These are phyloP conservation scores for Ochropleura leucogaster DNA, from an alignment of 2,888 invertebrate genomes.

Conservation along the genomic window DNA sequence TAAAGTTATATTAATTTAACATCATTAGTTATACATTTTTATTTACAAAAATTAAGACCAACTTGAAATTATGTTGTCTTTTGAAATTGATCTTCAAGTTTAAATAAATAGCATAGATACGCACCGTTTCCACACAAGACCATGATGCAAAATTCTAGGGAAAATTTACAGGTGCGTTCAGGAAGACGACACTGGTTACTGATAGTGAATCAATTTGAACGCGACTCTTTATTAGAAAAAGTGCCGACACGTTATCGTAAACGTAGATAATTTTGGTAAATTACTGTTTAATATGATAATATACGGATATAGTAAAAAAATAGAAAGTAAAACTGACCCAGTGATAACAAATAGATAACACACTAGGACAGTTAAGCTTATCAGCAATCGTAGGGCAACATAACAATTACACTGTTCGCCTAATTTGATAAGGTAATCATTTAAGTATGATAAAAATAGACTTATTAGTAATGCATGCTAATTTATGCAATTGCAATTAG, in stretches of 20 bases:
- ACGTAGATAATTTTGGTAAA: slow-evolving; percentile 45
- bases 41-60: background rate
- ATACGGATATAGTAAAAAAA: slow-evolving; percentile 20
- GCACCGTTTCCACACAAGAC: slow-evolving; percentile 40
- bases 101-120: slow-evolving; percentile 13
- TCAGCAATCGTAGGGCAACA: slow-evolving; percentile 44
- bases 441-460: slow-evolving; percentile 47
- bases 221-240: slow-evolving; percentile 31
- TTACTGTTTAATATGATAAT: slow-evolving; percentile 39
- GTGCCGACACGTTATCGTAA: slow-evolving; percentile 35
- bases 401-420: slow-evolving; percentile 51
- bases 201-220: slow-evolving; percentile 16
- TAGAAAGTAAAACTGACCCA: slow-evolving; percentile 48
- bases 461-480: slow-evolving; percentile 2
- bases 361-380: slow-evolving; percentile 38
- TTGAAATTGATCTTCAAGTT: too few species aligned
- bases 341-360: slow-evolving; percentile 44
- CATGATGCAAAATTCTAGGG: slow-evolving; percentile 18
- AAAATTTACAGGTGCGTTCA: slow-evolving; percentile 13
- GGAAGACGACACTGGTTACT: slow-evolving; percentile 24
- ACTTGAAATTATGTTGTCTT: slow-evolving; percentile 6
- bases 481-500: background rate
- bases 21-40: background rate
- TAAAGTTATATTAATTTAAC: too few species aligned
- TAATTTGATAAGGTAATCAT: slow-evolving; percentile 55